These are phyloP conservation scores for Leucopsar rothschildi DNA, from an alignment of 2,113 vertebrate genomes.

Conservation along the genomic window DNA sequence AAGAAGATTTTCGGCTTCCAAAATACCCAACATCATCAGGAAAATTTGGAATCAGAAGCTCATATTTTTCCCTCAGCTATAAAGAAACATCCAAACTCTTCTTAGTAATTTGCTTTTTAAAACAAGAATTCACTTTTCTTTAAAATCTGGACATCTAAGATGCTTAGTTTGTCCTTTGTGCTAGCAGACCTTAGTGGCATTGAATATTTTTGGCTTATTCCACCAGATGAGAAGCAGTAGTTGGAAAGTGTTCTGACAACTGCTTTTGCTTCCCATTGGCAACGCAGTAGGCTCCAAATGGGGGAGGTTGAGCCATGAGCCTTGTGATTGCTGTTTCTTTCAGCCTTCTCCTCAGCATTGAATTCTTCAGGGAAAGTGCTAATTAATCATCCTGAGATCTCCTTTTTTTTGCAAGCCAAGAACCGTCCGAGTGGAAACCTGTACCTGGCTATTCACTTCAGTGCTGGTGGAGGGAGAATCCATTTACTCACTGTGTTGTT, in stretches of 20 bases:
- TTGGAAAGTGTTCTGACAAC: background rate
- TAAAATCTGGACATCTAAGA: background rate
- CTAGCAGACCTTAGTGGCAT: background rate
- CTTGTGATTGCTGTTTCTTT: background rate
- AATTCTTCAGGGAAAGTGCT: background rate
- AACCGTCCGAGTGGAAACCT: background rate
- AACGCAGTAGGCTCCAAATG: background rate
- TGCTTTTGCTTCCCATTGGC: background rate
- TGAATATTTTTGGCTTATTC: background rate
- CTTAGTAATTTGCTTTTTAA: background rate
- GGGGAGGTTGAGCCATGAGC: background rate
- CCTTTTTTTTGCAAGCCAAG: background rate
- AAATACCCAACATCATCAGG: background rate
- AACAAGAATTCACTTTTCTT: background rate
- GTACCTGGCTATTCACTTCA: background rate
- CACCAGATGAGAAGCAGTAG: background rate
- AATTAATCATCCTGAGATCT: background rate
- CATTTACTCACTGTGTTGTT: background rate
- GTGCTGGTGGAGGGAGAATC: background rate
- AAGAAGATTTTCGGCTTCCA: background rate
- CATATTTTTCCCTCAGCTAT: background rate
- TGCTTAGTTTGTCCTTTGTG: background rate
- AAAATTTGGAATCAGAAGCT: background rate
- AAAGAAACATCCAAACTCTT: background rate
- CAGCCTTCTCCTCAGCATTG: background rate